Evolutionary conservation across 1,140 invertebrate genomes (phyloP), one percentile per base, ranked within the genome.

Genomic region (Euura saliciscinereae): DNA sequence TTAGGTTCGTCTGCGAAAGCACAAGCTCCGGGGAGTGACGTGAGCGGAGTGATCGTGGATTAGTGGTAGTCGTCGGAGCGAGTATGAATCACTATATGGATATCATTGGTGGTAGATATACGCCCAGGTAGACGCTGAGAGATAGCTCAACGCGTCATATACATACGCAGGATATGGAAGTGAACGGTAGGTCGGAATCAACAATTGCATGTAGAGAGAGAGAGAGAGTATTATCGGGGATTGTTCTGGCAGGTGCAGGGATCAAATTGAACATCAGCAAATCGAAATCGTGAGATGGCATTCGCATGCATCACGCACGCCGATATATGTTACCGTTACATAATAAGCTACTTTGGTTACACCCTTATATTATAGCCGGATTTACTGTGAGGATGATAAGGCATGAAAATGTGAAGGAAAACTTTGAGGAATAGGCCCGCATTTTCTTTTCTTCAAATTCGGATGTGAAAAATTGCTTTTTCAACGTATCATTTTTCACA

Each of bases 191-290:
- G 28, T 28, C 28, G 28, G 28, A 28, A 28, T 28, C 28, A 28
- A n/a, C 10, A 59, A 59, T 59, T 59, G 51, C 13, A 6, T 6
- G 51, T 4, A 6, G 3, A 11, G 51, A n/a, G 10, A 59, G 10
- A 59, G 13, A 59, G 28, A 28, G 8, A 59, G 10, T 59, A 59
- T 59, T 59, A 59, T 59, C 51, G 51, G 51, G 51, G 13, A 59
- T 59, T 59, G 51, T 59, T 59, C 51, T 59, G 51, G 51, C 51
- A 59, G 51, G 6, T 59, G 51, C 51, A 59, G 10, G 51, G 51
- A 59, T n/a, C 51, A n/a, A 59, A 59, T 59, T 59, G 51, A 59
- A 59, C 51, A 59, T 59, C 51, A n/a, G 13, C 51, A 11, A 59
- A 59, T 59, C 51, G 51, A 59, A 59, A 59, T 59, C 13, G 28